Conservation (phyloP, 2,888 invertebrate genomes). For the Drosophila anomalata region DNA sequence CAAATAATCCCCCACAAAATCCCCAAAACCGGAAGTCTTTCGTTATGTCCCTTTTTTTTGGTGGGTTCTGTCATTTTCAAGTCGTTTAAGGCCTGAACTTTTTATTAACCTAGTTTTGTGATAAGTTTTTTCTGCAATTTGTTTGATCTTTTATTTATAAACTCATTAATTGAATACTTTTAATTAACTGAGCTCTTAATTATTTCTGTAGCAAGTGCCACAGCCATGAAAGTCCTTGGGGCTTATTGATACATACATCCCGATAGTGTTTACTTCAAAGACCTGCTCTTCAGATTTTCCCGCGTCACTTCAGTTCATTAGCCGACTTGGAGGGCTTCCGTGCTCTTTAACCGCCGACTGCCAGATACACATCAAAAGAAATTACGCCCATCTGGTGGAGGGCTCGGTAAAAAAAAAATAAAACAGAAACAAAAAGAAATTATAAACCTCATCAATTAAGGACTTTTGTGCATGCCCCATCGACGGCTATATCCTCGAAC, state of each 20-base stretch:
- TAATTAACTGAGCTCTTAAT: conserved; percentile 9
- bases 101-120: background rate
- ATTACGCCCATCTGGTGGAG: conserved; percentile 27
- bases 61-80: background rate
- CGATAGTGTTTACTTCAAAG: conserved; percentile 22
- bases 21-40: background rate
- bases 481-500: conserved; percentile 17
- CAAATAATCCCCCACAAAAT: conserved; percentile 31
- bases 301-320: conserved; percentile 39
- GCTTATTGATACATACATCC: too few species aligned
- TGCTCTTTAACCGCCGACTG: conserved; percentile 32
- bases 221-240: background rate
- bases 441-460: conserved; percentile 42
- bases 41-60: background rate
- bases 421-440: conserved; percentile 10
- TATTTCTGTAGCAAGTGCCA: background rate
- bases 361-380: conserved; percentile 42
- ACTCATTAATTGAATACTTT: background rate
- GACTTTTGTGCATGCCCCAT: conserved; percentile 18
- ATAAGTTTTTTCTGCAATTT: background rate
- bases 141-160: background rate
- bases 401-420: background rate
- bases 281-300: conserved; percentile 13
- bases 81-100: background rate
- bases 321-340: conserved; percentile 39